These are phyloP conservation scores for Plecotus auritus DNA, from an alignment of 2,113 vertebrate species.

Conservation along the genomic window DNA sequence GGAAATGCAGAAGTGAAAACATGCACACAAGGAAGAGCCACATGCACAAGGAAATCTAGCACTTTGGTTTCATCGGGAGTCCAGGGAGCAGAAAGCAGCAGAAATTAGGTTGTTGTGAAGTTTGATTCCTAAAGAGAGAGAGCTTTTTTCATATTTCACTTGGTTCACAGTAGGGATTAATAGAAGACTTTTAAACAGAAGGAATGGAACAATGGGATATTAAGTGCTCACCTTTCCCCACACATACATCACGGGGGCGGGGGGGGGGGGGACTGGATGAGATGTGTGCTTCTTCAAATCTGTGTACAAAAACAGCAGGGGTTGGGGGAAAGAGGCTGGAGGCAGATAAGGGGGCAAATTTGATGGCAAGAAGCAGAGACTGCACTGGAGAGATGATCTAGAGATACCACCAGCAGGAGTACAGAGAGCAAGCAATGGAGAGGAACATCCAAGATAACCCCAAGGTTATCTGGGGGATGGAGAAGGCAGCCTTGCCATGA, in stretches of 20 bases:
- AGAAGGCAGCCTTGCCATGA: background rate
- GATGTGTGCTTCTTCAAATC: background rate
- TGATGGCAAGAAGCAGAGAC: background rate
- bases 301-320: background rate
- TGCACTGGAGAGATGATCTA: background rate
- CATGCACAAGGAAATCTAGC: background rate
- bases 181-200: background rate
- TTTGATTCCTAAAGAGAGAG: background rate
- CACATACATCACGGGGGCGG: rapidly evolving
- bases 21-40: background rate
- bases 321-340: background rate
- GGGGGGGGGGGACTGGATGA: background rate
- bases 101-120: background rate
- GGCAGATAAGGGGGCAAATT: background rate
- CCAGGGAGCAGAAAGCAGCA: background rate
- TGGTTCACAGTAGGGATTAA: background rate
- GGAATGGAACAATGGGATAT: background rate
- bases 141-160: background rate
- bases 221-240: background rate
- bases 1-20: background rate
- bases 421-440: background rate
- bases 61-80: background rate
- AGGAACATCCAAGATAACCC: background rate
- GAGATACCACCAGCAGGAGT: background rate
- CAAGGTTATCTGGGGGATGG: background rate